Evolutionary conservation across 2,113 vertebrate genomes (phyloP).

Genomic region (Brevimyrus niger): DNA sequence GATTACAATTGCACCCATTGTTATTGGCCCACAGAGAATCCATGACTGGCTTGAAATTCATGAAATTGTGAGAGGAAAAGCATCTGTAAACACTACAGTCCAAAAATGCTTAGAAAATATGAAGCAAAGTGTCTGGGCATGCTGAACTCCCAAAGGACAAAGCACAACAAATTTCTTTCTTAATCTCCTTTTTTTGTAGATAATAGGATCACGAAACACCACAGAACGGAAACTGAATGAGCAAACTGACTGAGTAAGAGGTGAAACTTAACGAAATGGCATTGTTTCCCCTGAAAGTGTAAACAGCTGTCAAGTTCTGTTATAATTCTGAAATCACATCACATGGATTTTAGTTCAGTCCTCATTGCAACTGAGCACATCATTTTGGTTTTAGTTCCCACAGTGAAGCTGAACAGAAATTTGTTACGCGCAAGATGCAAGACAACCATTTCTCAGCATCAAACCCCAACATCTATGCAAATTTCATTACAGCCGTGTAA

Average conservation of each 20-base stretch:
- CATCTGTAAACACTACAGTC: neutral
- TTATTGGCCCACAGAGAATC: slow-evolving; percentile 33
- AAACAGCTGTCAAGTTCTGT: neutral
- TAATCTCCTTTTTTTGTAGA: slow-evolving; percentile 5
- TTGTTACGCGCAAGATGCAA: neutral
- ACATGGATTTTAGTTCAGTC: neutral
- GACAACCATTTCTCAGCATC: neutral
- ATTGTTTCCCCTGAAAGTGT: neutral
- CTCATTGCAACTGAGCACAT: neutral
- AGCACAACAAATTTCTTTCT: neutral
- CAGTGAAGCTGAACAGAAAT: neutral
- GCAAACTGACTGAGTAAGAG: neutral
- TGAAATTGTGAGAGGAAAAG: neutral
- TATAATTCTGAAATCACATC: neutral
- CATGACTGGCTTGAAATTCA: slow-evolving; percentile 16
- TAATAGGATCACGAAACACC: neutral
- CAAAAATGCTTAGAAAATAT: neutral
- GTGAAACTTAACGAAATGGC: neutral
- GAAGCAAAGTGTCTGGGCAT: neutral
- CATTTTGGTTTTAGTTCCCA: neutral
- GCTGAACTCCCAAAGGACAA: neutral
- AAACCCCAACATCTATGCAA: slow-evolving; percentile 7
- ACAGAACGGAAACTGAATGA: neutral
- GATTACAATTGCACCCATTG: slow-evolving; percentile 31
- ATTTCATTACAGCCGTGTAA: neutral